Evolutionary conservation across 2,888 invertebrate species (phyloP), one percentile per base, ranked within the genome.

Genomic region (Autographa gamma): DNA sequence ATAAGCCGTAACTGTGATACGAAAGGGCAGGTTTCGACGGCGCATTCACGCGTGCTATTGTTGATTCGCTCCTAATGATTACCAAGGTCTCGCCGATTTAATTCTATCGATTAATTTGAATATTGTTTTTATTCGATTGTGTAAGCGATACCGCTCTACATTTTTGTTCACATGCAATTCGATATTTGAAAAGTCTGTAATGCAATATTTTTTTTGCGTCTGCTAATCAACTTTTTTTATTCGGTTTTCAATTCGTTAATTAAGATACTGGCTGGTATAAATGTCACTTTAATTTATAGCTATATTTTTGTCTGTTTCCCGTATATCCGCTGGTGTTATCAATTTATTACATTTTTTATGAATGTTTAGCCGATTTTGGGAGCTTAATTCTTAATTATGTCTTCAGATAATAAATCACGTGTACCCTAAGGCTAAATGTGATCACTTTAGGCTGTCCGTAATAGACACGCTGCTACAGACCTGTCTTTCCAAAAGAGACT

Each of bases 1-100:
- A 91, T 90, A 90, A 88, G 85, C 77, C 61, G 71, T 66, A 69
- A 76, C 76, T 81, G 66, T 81, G 84, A 79, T 85, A 84, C 66
- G 79, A 82, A 85, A 82, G 81, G 77, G 82, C 83, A 84, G 79
- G 83, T 82, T 87, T 72, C 74, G 80, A 80, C 73, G 71, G 71
- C 63, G 73, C 69, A 74, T 79, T 81, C 74, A 75, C 66, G 73
- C 72, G 64, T 73, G 70, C 64, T 69, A 60, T 69, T 82, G 68
- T 78, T 74, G 54, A 64, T 73, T 72, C 69, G 69, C 56, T 76
- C 79, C 56, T 25, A 43, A 60, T 25, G 18, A 56, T 77, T 74
- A 75, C 75, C 77, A 84, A 79, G 84, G 77, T 18, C 52, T 74
- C 70, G n/a, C 11, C 14, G 60, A 34, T 54, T 62, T 69, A 5